phyloP scores from a whole-genome alignment of 1,140 invertebrate genomes.

The Drosophila punjabiensis region DNA sequence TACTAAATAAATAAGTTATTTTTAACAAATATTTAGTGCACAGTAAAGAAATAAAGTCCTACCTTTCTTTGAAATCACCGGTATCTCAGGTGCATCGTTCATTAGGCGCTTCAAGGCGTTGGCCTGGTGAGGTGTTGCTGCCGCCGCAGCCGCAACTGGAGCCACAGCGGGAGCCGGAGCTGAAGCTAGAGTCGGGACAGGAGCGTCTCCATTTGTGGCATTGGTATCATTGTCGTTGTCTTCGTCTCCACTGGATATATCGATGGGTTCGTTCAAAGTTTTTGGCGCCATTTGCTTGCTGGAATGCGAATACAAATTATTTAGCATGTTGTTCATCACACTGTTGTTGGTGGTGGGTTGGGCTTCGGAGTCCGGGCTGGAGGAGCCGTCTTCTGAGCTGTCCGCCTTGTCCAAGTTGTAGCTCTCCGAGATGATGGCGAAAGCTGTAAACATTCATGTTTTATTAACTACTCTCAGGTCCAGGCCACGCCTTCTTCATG shows the following conservation, averaged over 20 bases:
- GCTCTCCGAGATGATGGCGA: conserved; percentile 87
- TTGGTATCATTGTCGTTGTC: conserved; percentile 72
- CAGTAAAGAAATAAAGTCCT: neutral
- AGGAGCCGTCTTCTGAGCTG: conserved; percentile 52
- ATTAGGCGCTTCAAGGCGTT: conserved; percentile 48
- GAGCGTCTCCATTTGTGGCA: conserved; percentile 38
- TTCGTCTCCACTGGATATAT: conserved; percentile 87
- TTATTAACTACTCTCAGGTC: neutral
- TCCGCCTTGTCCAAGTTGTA: conserved; percentile 86
- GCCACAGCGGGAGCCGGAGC: neutral
- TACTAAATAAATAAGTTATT: conserved; percentile 5
- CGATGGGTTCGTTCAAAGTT: conserved; percentile 85
- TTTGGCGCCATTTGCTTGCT: conserved; percentile 26
- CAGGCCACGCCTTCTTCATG: conserved; percentile 1
- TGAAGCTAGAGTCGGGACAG: neutral
- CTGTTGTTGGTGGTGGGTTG: conserved; percentile 85
- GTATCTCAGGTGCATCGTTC: neutral
- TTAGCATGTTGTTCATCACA: conserved; percentile 87
- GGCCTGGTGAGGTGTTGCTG: neutral
- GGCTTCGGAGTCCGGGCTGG: conserved; percentile 57
- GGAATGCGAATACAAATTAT: conserved; percentile 56
- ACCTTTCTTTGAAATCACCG: conserved; percentile 57
- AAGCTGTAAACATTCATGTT: conserved; percentile 73
- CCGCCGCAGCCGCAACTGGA: neutral
- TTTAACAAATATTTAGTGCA: neutral